Evolutionary conservation across 2,797 vertebrate genomes (phyloP).

Genomic region (Aldrovandia affinis): DNA sequence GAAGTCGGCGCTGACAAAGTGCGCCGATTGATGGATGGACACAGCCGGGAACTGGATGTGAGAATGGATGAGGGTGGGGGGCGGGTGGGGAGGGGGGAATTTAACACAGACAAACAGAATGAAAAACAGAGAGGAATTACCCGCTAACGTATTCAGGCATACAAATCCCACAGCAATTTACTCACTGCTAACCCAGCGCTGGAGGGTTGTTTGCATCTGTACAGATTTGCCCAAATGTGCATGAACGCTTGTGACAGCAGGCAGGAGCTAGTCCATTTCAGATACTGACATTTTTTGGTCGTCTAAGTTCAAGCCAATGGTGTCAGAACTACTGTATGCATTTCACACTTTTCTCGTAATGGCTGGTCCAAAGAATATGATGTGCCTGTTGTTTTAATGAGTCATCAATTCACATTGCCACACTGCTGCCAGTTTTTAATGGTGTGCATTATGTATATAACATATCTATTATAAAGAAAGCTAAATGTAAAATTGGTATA

Average conservation of each 20-base stretch:
- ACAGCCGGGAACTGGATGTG: conserved; percentile 91
- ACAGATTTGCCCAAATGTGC: conserved; percentile 66
- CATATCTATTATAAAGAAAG: not conserved
- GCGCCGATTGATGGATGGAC: conserved; percentile 95
- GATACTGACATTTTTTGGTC: conserved; percentile 66
- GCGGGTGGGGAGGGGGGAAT: conserved; percentile 75
- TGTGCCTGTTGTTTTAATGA: not conserved
- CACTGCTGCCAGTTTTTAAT: not conserved
- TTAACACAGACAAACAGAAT: conserved; percentile 97
- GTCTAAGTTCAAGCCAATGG: conserved; percentile 64
- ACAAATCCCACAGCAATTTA: conserved; percentile 93
- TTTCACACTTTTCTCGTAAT: conserved; percentile 58
- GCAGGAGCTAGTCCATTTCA: conserved; percentile 65
- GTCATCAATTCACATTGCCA: not conserved
- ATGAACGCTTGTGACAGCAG: conserved; percentile 63
- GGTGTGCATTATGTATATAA: not conserved
- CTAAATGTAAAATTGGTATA: not conserved
- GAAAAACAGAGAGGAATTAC: conserved; percentile 97
- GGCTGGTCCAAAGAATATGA: not conserved
- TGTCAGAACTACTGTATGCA: conserved; percentile 61
- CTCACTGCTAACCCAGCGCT: conserved; percentile 85
- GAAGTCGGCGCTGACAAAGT: conserved; percentile 98
- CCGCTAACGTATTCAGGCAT: conserved; percentile 86
- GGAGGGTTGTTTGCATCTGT: conserved; percentile 81
- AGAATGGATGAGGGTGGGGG: conserved; percentile 89